Evolutionary conservation across 2,113 vertebrate species (phyloP), one percentile per base, ranked within the genome.

Genomic region (Cercopithecus mona): DNA sequence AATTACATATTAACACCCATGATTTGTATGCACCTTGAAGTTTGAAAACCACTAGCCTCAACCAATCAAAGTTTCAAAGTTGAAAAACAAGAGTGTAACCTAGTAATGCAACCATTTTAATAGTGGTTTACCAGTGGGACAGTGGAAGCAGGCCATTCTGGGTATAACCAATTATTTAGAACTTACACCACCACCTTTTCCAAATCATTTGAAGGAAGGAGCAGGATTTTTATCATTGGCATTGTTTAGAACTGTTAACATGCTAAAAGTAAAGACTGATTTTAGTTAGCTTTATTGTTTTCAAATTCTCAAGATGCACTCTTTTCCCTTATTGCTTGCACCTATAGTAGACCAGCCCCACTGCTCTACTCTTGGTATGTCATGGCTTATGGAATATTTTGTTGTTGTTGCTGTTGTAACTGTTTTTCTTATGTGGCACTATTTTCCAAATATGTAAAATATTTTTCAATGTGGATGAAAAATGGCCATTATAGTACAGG

Each of bases 21-120:
- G 18, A 61, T 90, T 18, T 93, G 13, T 50, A n/a, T 16, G 1
- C 10, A 68, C 22, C 32, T 25, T 79, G 17, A 79, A 35, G 9
- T 86, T 9, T 78, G 35, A 66, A 80, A 91, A 93, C 5, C 10
- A 23, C 23, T 52, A 59, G 70, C 18, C 32, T 93, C 10, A 17
- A 73, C 82, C 68, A 96, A 45, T 66, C 30, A 88, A 59, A 87
- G 16, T 55, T 64, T 40, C 70, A 70, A 83, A 50, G 20, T 35
- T 76, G 78, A 91, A 92, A 95, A 59, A 20, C n/a, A 78, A 45
- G 23, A 48, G 23, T 32, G 12, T 83, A 52, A 83, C 40, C 30
- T 66, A 35, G n/a, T 61, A 92, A 57, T 20, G 1, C 25, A 45
- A 0, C n/a, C 11, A 14, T 73, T 89, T 86, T 20, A n/a, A 40